Evolutionary conservation across 2,888 invertebrate species (phyloP).

Genomic region (Stegophylla sp.): DNA sequence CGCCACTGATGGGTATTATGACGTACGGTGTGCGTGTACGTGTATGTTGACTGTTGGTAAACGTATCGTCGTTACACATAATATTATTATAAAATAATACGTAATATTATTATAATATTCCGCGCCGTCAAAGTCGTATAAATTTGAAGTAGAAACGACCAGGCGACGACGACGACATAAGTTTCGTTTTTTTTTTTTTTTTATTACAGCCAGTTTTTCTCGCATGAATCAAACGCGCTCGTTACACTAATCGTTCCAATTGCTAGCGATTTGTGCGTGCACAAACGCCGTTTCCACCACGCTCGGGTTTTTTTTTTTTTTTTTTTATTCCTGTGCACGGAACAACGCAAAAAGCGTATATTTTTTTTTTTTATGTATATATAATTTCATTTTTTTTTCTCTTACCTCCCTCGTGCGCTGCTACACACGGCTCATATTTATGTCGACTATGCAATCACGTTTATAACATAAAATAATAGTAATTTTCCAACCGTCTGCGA

Average conservation of each 20-base stretch:
- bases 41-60: too few relatives aligned
- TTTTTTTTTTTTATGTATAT: not conserved
- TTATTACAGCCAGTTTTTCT: not conserved
- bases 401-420: not conserved
- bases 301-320: not conserved
- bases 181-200: not conserved
- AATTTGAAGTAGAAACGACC: not conserved
- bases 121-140: not conserved
- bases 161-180: not conserved
- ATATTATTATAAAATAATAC: too few relatives aligned
- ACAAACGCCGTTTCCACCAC: not conserved
- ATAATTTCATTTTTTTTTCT: too few relatives aligned
- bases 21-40: too few relatives aligned
- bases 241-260: constrained; percentile 13
- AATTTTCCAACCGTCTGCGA: not conserved
- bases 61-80: too few relatives aligned
- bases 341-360: not conserved
- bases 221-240: constrained; percentile 1
- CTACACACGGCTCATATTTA: not conserved
- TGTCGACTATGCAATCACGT: not conserved
- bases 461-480: not conserved
- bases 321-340: too few relatives aligned
- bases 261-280: not conserved
- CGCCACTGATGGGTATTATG: too few relatives aligned
- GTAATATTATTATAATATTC: too few relatives aligned